phyloP scores from a whole-genome alignment of 2,888 invertebrate species.

The Drosophila buzzatii region DNA sequence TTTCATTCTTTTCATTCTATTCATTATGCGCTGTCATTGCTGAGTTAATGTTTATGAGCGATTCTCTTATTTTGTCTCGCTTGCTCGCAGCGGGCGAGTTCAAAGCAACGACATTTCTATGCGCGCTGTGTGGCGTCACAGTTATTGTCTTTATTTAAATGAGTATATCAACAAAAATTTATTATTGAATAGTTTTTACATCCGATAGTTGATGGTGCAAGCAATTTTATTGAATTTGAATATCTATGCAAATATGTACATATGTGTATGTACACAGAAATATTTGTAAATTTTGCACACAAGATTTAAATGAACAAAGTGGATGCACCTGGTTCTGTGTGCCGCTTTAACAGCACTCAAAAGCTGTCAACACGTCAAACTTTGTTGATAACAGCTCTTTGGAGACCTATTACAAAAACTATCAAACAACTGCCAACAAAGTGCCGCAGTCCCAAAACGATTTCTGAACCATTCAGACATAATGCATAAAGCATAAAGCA shows the following conservation, averaged over 20 bases:
- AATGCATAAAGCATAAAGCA: slow-evolving; percentile 49
- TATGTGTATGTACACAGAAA: neutral
- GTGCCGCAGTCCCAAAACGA: slow-evolving; percentile 68
- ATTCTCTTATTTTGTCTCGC: slow-evolving; percentile 1
- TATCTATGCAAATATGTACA: neutral
- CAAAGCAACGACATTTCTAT: neutral
- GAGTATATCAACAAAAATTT: neutral
- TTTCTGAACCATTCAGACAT: slow-evolving; percentile 73
- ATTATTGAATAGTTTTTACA: neutral
- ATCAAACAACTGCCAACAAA: slow-evolving; percentile 61
- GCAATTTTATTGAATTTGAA: neutral
- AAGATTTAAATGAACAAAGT: slow-evolving; percentile 12
- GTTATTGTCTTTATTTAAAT: neutral
- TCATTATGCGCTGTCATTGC: slow-evolving; percentile 26
- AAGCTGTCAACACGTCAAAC: slow-evolving; percentile 52
- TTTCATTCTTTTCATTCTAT: slow-evolving; percentile 4
- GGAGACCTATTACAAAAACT: slow-evolving; percentile 61
- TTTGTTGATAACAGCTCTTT: slow-evolving; percentile 58
- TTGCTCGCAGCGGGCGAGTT: slow-evolving; percentile 15
- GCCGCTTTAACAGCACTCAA: slow-evolving; percentile 47
- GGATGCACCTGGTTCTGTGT: slow-evolving; percentile 42
- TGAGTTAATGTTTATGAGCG: slow-evolving; percentile 14
- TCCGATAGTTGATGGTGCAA: neutral
- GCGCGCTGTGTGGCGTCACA: slow-evolving; percentile 20
- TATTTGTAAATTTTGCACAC: neutral